Conservation (phyloP, 2,113 vertebrate genomes). For the Pteronura brasiliensis region DNA sequence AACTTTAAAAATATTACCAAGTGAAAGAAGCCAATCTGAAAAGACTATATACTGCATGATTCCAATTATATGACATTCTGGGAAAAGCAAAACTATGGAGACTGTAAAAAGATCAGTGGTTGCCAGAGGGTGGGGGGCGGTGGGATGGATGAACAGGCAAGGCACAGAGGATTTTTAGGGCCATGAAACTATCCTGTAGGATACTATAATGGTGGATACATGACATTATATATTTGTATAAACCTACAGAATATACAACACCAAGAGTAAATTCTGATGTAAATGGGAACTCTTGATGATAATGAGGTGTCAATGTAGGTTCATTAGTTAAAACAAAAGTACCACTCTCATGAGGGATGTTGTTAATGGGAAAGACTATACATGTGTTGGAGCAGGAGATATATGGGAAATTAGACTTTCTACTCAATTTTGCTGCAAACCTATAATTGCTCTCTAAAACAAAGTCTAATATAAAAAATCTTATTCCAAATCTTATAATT, state of each 20-base stretch:
- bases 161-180: neutral
- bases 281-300: neutral
- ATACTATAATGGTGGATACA: neutral
- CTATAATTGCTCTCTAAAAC: neutral
- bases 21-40: neutral
- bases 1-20: neutral
- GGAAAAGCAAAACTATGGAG: neutral
- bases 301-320: neutral
- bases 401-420: neutral
- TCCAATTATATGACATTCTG: neutral
- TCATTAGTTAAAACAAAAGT: neutral
- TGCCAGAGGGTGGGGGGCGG: neutral
- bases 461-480: neutral
- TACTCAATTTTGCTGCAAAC: neutral
- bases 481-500: neutral
- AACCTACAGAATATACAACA: neutral
- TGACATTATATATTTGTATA: neutral
- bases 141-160: neutral
- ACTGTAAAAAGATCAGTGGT: neutral
- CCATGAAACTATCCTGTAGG: neutral
- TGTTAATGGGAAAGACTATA: neutral
- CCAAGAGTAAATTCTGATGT: neutral
- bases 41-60: neutral
- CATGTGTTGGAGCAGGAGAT: neutral
- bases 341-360: neutral